Evolutionary conservation across 2,113 vertebrate species (phyloP).

Genomic region (Hyperopisus bebe): DNA sequence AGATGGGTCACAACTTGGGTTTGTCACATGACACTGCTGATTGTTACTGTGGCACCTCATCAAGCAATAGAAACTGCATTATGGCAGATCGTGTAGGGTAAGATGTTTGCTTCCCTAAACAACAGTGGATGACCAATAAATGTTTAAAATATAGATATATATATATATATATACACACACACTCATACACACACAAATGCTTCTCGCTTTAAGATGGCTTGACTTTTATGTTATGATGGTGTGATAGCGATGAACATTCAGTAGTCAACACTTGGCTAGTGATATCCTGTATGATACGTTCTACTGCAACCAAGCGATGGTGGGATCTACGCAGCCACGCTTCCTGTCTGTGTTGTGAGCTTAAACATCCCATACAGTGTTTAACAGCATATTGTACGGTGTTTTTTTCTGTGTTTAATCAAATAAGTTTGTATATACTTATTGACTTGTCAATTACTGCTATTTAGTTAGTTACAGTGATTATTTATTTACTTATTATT

Average conservation of each 20-base stretch:
- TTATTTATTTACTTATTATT: background rate
- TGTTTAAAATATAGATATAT: no score
- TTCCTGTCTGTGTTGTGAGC: background rate
- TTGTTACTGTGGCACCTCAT: slow-evolving; percentile 58
- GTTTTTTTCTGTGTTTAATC: background rate
- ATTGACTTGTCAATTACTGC: background rate
- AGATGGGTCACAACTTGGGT: slow-evolving; percentile 91
- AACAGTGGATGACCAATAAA: background rate
- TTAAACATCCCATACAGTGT: background rate
- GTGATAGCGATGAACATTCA: background rate
- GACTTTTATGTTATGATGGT: background rate
- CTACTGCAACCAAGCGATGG: background rate
- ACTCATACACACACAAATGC: background rate
- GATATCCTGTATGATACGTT: background rate
- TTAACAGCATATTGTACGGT: background rate
- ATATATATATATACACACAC: background rate
- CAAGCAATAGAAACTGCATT: slow-evolving; percentile 59
- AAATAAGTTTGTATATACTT: background rate
- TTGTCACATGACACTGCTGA: slow-evolving; percentile 67
- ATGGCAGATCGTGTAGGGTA: slow-evolving; percentile 73
- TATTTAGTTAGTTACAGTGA: background rate
- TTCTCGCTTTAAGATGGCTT: background rate
- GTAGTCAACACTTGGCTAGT: background rate
- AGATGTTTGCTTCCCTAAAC: slow-evolving; percentile 24
- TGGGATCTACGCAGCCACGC: background rate